phyloP scores from a whole-genome alignment of 2,888 invertebrate species.

The Drosophila dives region DNA sequence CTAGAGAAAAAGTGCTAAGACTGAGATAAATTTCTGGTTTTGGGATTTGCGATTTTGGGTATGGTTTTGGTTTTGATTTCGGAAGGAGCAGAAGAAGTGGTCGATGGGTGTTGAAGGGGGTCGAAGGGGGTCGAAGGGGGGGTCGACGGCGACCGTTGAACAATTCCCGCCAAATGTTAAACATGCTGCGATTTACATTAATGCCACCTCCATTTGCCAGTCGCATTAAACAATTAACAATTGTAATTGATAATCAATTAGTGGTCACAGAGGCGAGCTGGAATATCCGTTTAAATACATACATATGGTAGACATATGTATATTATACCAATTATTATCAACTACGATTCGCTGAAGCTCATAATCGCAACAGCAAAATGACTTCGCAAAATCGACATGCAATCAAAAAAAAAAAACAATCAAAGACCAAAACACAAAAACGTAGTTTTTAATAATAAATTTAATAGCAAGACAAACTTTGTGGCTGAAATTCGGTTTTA shows the following conservation, averaged over 20 bases:
- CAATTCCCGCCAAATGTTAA: slow-evolving; percentile 27
- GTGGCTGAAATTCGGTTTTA: slow-evolving; percentile 12
- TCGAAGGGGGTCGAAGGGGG: neutral
- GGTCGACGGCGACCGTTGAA: neutral
- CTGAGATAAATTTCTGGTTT: neutral
- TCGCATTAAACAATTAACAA: slow-evolving; percentile 74
- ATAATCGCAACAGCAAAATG: neutral
- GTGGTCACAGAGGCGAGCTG: slow-evolving; percentile 44
- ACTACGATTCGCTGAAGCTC: neutral
- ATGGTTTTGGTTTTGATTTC: neutral
- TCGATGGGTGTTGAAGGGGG: neutral
- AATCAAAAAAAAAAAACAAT: neutral
- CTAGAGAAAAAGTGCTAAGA: slow-evolving; percentile 8
- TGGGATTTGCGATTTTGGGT: neutral
- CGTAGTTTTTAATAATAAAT: neutral
- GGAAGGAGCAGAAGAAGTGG: neutral
- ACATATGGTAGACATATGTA: neutral
- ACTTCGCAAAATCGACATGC: neutral
- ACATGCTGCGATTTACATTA: slow-evolving; percentile 59
- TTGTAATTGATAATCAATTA: slow-evolving; percentile 77
- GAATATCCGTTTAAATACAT: slow-evolving; percentile 1
- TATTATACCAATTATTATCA: neutral
- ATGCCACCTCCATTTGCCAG: slow-evolving; percentile 52
- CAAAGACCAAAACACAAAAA: neutral
- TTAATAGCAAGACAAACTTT: neutral